Evolutionary conservation across 2,797 vertebrate genomes (phyloP), one percentile per base, ranked within the genome.

Genomic region (Mallotus villosus): DNA sequence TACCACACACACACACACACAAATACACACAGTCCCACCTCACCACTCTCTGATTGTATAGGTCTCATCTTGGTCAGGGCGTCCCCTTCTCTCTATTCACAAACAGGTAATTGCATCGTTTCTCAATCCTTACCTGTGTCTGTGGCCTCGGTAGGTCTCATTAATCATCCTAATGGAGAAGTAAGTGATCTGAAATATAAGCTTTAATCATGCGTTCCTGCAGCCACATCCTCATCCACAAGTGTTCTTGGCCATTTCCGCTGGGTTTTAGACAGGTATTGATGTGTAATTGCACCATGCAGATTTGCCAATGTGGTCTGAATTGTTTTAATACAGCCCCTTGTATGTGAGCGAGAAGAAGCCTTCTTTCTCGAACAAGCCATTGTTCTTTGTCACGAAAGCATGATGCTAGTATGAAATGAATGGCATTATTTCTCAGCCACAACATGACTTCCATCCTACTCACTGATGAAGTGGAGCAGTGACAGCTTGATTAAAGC

Each of bases 31-130:
- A 29, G 71, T 51, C 27, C 25, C 21, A 57, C 25, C 14, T 59
- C 62, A 73, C 32, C 32, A 34, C 32, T 34, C 32, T 7, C 32
- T 34, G 32, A 58, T 29, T 72, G 59, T 51, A 24, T 49, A 58
- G 32, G 41, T 51, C n/a, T 69, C 74, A 71, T 71, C 79, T 75
- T 83, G 79, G 66, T 55, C 51, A 75, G 88, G 84, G 89, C 83
- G 85, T 87, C 73, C 63, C 88, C 81, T 81, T 86, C 78, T 62
- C 79, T 89, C 79, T 89, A 85, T 91, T 94, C 85, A 90, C 76
- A 90, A 84, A 85, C 81, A 80, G 84, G 79, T 90, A 92, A 94
- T 93, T 91, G 86, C 82, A 81, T 87, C 76, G 49, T 94, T 94
- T 93, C 92, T 94, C 88, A 89, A 83, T 77, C 78, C 79, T 75